phyloP scores from a whole-genome alignment of 2,797 vertebrate genomes.

The Chiloscyllium punctatum region DNA sequence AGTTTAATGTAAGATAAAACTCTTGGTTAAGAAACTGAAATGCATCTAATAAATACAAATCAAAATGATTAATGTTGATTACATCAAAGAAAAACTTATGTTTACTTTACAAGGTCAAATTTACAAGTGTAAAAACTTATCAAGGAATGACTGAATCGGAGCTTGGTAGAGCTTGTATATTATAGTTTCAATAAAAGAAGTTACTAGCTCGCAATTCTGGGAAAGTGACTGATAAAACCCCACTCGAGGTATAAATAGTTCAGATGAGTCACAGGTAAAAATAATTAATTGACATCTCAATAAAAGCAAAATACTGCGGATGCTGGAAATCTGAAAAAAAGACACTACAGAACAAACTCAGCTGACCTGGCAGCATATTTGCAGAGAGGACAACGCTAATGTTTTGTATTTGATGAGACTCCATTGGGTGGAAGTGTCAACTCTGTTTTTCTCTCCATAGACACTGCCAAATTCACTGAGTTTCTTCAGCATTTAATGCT shows the following conservation, averaged over 20 bases:
- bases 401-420: no score
- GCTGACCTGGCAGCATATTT: no score
- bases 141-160: neutral
- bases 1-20: neutral
- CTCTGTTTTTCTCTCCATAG: no score
- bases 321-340: no score
- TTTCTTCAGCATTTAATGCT: no score
- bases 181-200: neutral
- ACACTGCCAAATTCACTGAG: no score
- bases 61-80: neutral
- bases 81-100: neutral
- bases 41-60: neutral
- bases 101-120: neutral
- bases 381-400: no score
- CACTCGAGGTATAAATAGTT: neutral
- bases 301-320: no score
- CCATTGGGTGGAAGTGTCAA: no score
- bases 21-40: neutral
- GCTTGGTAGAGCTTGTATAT: neutral
- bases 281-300: neutral
- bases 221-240: neutral
- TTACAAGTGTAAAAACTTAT: neutral
- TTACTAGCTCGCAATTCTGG: neutral
- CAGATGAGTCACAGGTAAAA: neutral
- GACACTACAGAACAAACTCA: no score